Evolutionary conservation across 2,797 vertebrate genomes (phyloP).

Genomic region (Lepilemur ruficaudatus): DNA sequence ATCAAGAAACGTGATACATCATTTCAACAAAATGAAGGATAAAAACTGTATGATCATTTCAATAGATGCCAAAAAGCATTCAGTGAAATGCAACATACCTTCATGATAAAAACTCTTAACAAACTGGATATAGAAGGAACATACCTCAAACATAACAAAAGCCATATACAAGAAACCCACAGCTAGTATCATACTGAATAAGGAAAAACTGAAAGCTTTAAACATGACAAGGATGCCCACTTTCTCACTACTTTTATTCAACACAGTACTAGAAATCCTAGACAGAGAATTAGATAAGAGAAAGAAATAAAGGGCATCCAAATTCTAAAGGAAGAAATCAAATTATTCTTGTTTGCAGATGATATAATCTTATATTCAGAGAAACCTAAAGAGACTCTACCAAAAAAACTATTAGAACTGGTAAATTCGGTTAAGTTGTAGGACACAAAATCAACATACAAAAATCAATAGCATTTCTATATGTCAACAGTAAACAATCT

Average conservation of each 20-base stretch:
- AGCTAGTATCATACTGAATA: not conserved
- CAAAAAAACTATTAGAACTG: not conserved
- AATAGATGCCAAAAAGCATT: not conserved
- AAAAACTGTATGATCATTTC: not conserved
- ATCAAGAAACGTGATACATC: too few species aligned
- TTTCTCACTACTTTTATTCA: not conserved
- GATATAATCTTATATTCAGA: not conserved
- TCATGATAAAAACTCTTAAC: not conserved
- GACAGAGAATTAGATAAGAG: not conserved
- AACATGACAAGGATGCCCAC: not conserved
- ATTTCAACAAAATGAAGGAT: not conserved
- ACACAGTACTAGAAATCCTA: not conserved
- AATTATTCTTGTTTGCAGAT: not conserved
- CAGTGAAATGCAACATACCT: not conserved
- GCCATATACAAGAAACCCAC: not conserved
- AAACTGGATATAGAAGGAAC: not conserved
- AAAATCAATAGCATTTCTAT: not conserved
- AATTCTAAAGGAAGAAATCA: not conserved
- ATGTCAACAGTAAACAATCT: not conserved
- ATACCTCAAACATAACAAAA: not conserved
- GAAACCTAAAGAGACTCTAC: not conserved
- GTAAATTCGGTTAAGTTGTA: not conserved
- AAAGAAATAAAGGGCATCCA: not conserved
- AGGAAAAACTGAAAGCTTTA: not conserved
- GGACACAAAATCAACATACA: not conserved